Evolutionary conservation across 2,113 vertebrate genomes (phyloP).

Genomic region (Acrocephalus kingi): DNA sequence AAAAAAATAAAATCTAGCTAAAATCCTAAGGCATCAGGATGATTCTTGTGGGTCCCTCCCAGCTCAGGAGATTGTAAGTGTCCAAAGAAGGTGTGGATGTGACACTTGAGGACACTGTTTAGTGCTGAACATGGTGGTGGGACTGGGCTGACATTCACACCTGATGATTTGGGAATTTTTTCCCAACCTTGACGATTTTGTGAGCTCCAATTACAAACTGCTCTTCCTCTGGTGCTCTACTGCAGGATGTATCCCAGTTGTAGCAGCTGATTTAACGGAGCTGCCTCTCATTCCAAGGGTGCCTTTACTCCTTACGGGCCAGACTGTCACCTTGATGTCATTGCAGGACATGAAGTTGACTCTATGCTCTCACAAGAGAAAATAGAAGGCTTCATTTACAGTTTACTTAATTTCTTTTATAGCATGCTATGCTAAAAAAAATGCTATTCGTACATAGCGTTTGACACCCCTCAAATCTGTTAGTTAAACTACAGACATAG

Average conservation of each 20-base stretch:
- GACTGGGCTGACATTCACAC: not conserved
- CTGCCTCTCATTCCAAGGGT: not conserved
- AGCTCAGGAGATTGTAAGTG: not conserved
- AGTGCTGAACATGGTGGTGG: not conserved
- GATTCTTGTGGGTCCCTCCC: not conserved
- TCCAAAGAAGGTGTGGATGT: rapidly evolving
- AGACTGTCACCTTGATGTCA: not conserved
- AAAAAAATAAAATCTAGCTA: not conserved
- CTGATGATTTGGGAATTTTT: not conserved
- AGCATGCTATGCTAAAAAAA: no score
- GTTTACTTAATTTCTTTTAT: no score
- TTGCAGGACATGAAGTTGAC: no score
- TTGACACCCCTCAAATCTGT: no score
- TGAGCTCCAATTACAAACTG: not conserved
- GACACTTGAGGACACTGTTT: not conserved
- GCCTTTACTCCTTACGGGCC: not conserved
- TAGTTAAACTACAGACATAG: no score
- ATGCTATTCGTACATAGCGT: no score
- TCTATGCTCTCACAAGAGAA: no score
- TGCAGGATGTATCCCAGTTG: not conserved
- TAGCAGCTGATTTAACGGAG: not conserved
- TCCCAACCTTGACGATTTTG: not conserved
- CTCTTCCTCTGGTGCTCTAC: not conserved
- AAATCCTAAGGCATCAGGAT: not conserved
- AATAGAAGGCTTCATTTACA: no score